Evolutionary conservation across 2,888 invertebrate genomes (phyloP).

Genomic region (Gastracanthus pulcherrimus): DNA sequence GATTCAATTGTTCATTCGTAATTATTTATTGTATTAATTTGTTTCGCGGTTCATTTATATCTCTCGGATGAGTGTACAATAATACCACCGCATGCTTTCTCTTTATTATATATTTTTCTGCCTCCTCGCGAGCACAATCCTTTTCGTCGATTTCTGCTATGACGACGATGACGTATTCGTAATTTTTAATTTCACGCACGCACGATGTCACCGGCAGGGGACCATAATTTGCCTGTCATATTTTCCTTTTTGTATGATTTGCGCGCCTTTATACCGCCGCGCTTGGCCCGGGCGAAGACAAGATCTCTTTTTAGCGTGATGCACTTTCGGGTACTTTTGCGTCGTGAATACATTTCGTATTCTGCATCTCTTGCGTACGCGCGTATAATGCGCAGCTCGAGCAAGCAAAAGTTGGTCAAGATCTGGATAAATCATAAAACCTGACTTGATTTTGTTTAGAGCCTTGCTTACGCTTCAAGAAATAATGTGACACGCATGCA

Average conservation of each 20-base stretch:
- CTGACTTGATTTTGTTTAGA: constrained; percentile 30
- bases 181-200: constrained; percentile 54
- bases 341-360: constrained; percentile 22
- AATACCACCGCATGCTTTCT: constrained; percentile 7
- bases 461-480: not conserved
- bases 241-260: constrained; percentile 46
- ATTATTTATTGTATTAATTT: not conserved
- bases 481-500: too few species aligned
- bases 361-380: not conserved
- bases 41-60: constrained; percentile 7
- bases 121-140: not conserved
- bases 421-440: constrained; percentile 42
- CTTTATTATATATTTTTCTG: too few species aligned
- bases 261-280: constrained; percentile 8
- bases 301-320: constrained; percentile 38
- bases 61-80: not conserved
- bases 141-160: constrained; percentile 18
- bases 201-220: constrained; percentile 29
- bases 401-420: constrained; percentile 39
- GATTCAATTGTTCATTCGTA: not conserved
- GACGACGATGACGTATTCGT: constrained; percentile 41
- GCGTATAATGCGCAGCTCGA: not conserved
- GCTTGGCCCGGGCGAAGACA: constrained; percentile 6
- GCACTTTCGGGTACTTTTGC: constrained; percentile 1
- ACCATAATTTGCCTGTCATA: constrained; percentile 54